Evolutionary conservation across 2,113 vertebrate genomes (phyloP).

Genomic region (Chaetorhynchus papuensis): DNA sequence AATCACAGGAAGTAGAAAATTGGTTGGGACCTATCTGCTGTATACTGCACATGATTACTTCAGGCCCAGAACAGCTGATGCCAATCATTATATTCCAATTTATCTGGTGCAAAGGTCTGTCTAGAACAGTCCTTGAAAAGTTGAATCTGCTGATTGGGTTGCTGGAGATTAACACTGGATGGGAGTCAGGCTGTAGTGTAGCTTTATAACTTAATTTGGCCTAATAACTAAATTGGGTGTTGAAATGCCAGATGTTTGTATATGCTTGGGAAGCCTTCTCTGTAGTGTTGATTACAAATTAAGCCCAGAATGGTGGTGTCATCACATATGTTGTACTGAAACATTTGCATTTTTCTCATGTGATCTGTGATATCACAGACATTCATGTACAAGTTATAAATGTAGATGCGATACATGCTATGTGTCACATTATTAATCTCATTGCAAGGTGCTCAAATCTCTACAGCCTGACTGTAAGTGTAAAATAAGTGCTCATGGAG

Average conservation of each 20-base stretch:
- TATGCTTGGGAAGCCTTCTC: background rate
- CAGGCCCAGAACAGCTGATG: background rate
- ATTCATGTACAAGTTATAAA: background rate
- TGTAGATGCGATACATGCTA: rapidly evolving
- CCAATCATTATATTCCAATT: background rate
- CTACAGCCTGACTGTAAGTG: background rate
- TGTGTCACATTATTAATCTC: background rate
- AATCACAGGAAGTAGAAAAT: background rate
- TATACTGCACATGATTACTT: background rate
- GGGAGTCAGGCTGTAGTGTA: background rate
- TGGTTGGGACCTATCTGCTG: background rate
- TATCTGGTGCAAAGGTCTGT: background rate
- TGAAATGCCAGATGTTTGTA: background rate
- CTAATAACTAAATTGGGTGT: background rate
- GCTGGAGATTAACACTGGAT: background rate
- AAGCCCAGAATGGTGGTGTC: background rate
- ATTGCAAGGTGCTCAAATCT: background rate
- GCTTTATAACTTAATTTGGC: background rate
- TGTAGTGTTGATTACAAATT: background rate
- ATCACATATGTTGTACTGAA: background rate
- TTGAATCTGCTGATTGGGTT: background rate
- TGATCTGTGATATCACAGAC: background rate
- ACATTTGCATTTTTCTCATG: background rate
- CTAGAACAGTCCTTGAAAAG: background rate
- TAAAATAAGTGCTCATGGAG: background rate